Base-by-base conservation (phyloP, 2,113 vertebrate genomes). In the Embiotoca jacksoni region DNA sequence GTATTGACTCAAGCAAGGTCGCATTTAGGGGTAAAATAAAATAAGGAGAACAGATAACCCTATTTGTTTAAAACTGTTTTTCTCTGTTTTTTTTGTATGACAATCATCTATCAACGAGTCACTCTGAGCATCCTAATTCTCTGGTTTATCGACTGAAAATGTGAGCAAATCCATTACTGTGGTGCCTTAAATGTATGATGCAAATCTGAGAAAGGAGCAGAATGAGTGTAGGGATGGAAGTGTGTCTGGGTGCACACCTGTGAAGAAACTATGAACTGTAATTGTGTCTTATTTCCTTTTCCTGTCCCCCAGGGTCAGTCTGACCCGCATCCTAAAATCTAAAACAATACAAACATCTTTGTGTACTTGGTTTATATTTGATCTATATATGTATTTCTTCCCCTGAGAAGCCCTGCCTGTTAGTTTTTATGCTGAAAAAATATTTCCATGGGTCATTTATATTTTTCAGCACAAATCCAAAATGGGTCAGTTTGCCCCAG, bases 401-500 rank as follows among this genome's bases (percentile, higher is more conserved):
- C 3, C 2, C 52, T 13, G 39, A 39, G 14, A 39, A 71, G 47
- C 31, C 5, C 6, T 9, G 11, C 47, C 54, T 55, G 39, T 46
- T 44, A 7, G 30, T 6, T 50, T 62, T 33, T n/a, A 67, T 44
- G 14, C 16, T 56, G 64, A 55, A 7, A 68, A 81, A 69, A 23
- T 39, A 31, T 64, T 49, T 72, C 35, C 55, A 3, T 69, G 32
- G 8, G 49, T 74, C 7, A n/a, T 36, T 54, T 23, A 23, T 23
- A 23, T 23, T 68, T 37, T 59, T 16, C 32, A 4, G 52, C 3
- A 31, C 47, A 50, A 64, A 52, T n/a, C 58, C 41, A 78, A 80
- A 83, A 60, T 41, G 54, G 72, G 73, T 57, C 85, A 70, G 60
- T 70, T 33, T 70, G 13, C 53, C 68, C 72, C 50, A 39, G 72